Evolutionary conservation across 2,797 vertebrate genomes (phyloP), one percentile per base, ranked within the genome.

Genomic region (Sebastes aleutianus): DNA sequence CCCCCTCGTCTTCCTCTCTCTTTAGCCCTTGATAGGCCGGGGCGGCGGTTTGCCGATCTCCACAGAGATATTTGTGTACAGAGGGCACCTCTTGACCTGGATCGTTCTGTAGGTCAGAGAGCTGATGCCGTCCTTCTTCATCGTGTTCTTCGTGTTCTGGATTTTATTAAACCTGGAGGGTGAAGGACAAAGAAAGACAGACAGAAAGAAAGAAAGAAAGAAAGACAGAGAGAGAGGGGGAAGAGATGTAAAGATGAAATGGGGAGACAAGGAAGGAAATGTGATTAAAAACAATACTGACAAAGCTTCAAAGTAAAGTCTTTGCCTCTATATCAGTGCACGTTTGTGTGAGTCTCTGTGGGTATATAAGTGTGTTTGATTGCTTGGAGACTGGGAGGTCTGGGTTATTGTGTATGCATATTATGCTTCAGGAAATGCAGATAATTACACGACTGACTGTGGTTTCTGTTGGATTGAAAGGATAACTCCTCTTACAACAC

Each of bases 131-230:
- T 99, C 99, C 86, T 96, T 97, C 92, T 97, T 98, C 99, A 99
- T 99, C 0, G 97, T 99, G 96, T 97, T 96, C 96, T 99, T 99
- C 2, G 99, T 99, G 94, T 99, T 99, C 91, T 99, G 98, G 91
- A 99, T 99, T 96, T 99, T 99, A 90, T 96, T 99, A 93, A 99
- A 99, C 91, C 99, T 99, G 93, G 31, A 16, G 36, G 47, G 18
- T 0, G 78, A 50, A 73, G 79, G 61, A 77, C 39, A 54, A 22
- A 87, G 6, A 54, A 4, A 39, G 24, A 54, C 20, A 87, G 57
- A 82, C 10, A 20, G 24, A 54, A n/a, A 87, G 57, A 82, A 12
- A 20, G 6, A 54, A 3, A 53, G 24, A 53, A 22, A 87, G 57
- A 83, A 12, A 20, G 6, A 54, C 3, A 53, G 26, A 62, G 26